Evolutionary conservation across 1,140 invertebrate species (phyloP).

Genomic region (Trachymyrmex septentrionalis): DNA sequence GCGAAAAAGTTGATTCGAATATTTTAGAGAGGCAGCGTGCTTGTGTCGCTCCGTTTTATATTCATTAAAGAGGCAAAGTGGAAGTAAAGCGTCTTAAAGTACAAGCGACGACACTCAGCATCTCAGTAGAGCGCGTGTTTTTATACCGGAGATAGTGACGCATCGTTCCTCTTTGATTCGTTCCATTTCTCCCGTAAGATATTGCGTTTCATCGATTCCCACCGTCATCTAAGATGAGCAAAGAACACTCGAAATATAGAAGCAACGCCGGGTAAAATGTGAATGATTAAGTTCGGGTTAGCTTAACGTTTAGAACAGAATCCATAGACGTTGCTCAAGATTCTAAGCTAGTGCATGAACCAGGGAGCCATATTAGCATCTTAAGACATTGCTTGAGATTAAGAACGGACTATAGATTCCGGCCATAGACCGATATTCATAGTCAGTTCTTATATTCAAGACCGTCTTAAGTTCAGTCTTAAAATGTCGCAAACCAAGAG

Average conservation of each 20-base stretch:
- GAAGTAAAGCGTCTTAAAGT: slow-evolving; percentile 24
- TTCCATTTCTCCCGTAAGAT: slow-evolving; percentile 22
- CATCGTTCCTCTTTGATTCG: slow-evolving; percentile 50
- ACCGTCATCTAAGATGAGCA: slow-evolving; percentile 38
- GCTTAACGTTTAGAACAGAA: background rate
- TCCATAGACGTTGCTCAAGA: too few species aligned
- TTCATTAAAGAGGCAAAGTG: slow-evolving; percentile 39
- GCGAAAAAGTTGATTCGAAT: slow-evolving; percentile 24
- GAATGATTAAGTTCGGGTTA: slow-evolving; percentile 61
- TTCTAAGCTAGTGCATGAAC: too few species aligned
- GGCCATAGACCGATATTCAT: too few species aligned
- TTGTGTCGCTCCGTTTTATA: slow-evolving; percentile 6
- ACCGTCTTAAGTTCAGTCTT: too few species aligned
- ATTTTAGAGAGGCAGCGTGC: background rate
- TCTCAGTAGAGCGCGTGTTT: slow-evolving; percentile 26
- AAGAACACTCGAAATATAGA: slow-evolving; percentile 24
- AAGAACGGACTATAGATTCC: too few species aligned
- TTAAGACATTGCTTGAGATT: too few species aligned
- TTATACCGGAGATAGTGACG: slow-evolving; percentile 22
- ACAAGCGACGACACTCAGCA: slow-evolving; percentile 14
- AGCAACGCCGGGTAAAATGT: slow-evolving; percentile 18
- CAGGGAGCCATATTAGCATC: too few species aligned
- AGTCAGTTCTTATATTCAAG: too few species aligned
- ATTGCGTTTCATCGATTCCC: slow-evolving; percentile 37
- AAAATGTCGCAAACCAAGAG: too few species aligned